Base-by-base conservation (phyloP, 2,888 invertebrate genomes). In the Cyaniris semiargus region DNA sequence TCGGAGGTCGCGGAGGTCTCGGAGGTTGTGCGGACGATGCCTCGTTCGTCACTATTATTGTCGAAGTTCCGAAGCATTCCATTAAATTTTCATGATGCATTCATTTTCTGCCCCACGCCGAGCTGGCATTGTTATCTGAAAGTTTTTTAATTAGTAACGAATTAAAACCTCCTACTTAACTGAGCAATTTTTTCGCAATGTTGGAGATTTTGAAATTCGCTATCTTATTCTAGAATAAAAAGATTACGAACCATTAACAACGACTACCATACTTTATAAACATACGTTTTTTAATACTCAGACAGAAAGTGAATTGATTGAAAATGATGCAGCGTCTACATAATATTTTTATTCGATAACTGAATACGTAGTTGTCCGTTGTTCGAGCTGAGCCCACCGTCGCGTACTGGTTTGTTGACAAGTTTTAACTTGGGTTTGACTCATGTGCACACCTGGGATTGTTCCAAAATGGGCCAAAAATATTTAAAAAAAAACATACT, bases 31-130 rank as follows among this genome's bases (percentile, higher is more conserved):
- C 72, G 44, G 48, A 74, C 74, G 27, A 53, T 74, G 74, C 48
- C 27, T 27, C 74, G 53, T 53, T 74, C 72, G 23, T 48, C 18
- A 27, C 74, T 74, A 53, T 53, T 74, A 74, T 74, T 74, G 27
- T 48, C 23, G 8, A 48, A 74, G 21, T 5, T 72, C 27, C 6
- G 27, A 74, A 53, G 74, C 2, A 31, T 53, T 74, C n/a, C 53
- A 53, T 74, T 31, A 3, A 53, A 27, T 74, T 48, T 74, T 53
- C 44, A 53, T 7, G 48, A 71, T 38, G 34, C 38, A 71, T 71
- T 71, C 71, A 38, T 71, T 71, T n/a, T 70, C 3, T n/a, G n/a
- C 10, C 8, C 23, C 18, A 8, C 21, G n/a, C n/a, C 38, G 21
- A 38, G 38, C 21, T 34, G n/a, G 38, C 34, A 34, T 38, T 71